Evolutionary conservation across 2,797 vertebrate species (phyloP), one percentile per base, ranked within the genome.

Genomic region (Enteromius treurensis): DNA sequence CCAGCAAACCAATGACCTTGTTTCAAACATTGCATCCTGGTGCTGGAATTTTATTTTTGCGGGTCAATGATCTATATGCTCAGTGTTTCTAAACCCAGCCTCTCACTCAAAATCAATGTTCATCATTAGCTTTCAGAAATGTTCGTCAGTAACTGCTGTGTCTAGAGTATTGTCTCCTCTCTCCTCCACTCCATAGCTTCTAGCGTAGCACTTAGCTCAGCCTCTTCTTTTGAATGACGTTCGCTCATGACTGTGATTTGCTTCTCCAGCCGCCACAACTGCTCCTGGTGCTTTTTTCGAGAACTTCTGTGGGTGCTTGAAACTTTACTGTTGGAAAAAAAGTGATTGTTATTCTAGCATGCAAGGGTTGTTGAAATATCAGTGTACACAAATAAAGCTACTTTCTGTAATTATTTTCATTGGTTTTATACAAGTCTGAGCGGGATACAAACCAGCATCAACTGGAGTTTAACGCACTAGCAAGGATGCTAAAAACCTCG

Each of bases 281-380:
- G 97, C 83, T 95, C 95, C 1, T 95, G 93, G 85, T 97, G 96
- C 89, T 96, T 98, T 84, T 91, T 94, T 34, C 95, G 95, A 62
- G 96, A 93, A 34, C 92, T 94, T 34, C 94, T 91, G 91, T 96
- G 96, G 0, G 94, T 94, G 69, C 92, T 92, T 83, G 95, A 88
- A 84, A 96, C 94, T 87, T 96, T 93, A 9, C 97, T 98, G 92
- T 0, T 85, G 85, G 14, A 77, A 77, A 86, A 29, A 9, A 45
- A 45, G 14, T 32, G 34, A 37, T 32, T 40, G 32, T 47, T 49
- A 65, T 65, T 10, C 23, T 29, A 32, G 17, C 23, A 40, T 32
- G 13, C 23, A 19, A 23, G 21, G 4, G n/a, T 29, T 26, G 15
- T 6, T 42, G 49, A 75, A 32, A 75, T 37, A 37, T 34, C n/a